These are phyloP conservation scores for Acrossocheilus fasciatus DNA, from an alignment of 2,797 vertebrate genomes.

Conservation along the genomic window DNA sequence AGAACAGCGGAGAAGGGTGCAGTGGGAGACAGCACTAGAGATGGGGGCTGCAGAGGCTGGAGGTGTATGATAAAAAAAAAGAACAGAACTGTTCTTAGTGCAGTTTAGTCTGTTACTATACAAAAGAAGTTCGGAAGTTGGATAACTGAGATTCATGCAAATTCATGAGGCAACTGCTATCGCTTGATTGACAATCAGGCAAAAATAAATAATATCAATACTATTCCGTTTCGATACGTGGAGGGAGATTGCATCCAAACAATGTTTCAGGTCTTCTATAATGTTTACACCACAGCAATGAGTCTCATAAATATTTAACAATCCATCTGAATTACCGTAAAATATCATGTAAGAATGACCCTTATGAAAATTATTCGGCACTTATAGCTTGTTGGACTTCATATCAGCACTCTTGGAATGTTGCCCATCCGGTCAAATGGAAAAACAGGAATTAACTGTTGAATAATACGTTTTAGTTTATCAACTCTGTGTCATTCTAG, in stretches of 20 bases:
- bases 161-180: neutral
- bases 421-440: neutral
- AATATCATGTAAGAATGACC: slow-evolving; percentile 60
- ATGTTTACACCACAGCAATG: neutral
- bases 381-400: slow-evolving; percentile 72
- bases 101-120: neutral
- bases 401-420: slow-evolving; percentile 56
- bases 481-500: neutral
- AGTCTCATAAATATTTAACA: slow-evolving; percentile 58
- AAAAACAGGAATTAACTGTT: neutral
- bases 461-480: neutral
- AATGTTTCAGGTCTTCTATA: neutral
- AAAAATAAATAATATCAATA: neutral
- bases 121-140: neutral
- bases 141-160: neutral
- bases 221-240: neutral
- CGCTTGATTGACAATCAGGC: slow-evolving; percentile 4
- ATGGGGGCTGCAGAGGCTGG: neutral
- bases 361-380: slow-evolving; percentile 69
- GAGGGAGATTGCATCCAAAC: neutral
- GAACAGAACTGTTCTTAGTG: slow-evolving; percentile 56
- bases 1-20: neutral
- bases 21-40: slow-evolving; percentile 16
- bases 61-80: neutral
- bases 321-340: slow-evolving; percentile 55